Percentiles rank a stretch among this genome's conserved stretches.
Evolutionary conservation across 2,797 vertebrate genomes (phyloP).

Genomic region (Numenius phaeopus): DNA sequence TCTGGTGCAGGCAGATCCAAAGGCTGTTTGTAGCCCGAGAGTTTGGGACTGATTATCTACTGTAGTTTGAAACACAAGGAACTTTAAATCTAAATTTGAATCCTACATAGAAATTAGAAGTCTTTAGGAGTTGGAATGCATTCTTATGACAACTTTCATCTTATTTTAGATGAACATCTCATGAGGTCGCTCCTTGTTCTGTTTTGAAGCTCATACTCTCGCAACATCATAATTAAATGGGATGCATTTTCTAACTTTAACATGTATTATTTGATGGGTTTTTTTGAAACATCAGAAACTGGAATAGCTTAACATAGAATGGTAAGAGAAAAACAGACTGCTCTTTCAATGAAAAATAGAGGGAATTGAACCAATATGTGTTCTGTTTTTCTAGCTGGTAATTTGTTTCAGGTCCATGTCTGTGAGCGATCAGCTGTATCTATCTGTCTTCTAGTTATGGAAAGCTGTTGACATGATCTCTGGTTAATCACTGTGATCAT

Average conservation of each 20-base stretch:
- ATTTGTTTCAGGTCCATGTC: background rate
- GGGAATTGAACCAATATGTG: background rate
- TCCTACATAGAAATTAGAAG: slow-evolving; percentile 28
- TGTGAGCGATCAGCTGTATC: background rate
- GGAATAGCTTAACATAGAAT: background rate
- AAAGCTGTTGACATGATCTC: background rate
- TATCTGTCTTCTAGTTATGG: background rate
- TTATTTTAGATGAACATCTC: slow-evolving; percentile 47
- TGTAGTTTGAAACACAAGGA: background rate
- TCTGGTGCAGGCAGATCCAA: background rate
- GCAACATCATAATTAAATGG: slow-evolving; percentile 65
- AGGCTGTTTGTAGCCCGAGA: background rate
- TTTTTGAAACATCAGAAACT: background rate
- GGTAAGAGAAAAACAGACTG: background rate
- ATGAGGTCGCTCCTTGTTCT: slow-evolving; percentile 19
- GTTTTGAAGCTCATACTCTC: slow-evolving; percentile 10
- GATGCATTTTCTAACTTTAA: slow-evolving; percentile 59
- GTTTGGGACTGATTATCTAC: background rate
- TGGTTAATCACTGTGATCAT: slow-evolving; percentile 14
- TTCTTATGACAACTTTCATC: slow-evolving; percentile 34
- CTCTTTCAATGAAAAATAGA: background rate
- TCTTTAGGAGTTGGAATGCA: slow-evolving; percentile 35
- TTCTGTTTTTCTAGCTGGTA: background rate
- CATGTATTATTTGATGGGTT: slow-evolving; percentile 32
- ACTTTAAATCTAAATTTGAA: slow-evolving; percentile 31